Conservation (phyloP, 2,113 vertebrate species). For the Aegithalos caudatus region DNA sequence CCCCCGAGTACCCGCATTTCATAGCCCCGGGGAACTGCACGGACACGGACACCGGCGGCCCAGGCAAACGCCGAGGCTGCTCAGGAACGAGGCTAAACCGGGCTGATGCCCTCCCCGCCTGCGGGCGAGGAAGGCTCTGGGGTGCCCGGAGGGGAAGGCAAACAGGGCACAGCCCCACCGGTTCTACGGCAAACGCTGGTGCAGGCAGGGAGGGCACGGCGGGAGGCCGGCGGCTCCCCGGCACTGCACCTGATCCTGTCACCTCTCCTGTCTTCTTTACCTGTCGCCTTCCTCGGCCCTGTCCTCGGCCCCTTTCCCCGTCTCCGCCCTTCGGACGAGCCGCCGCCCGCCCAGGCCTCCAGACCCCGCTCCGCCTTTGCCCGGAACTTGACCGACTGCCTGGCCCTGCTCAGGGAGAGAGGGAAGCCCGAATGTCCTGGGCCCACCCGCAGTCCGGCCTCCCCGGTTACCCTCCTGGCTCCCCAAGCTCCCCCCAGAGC, state of each 20-base stretch:
- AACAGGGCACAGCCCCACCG: neutral
- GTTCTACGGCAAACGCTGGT: neutral
- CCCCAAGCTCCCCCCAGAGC: neutral
- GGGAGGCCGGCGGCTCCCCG: neutral
- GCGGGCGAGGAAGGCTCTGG: neutral
- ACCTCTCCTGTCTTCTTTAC: too few relatives aligned
- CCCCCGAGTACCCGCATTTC: fast-evolving
- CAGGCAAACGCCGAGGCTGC: neutral
- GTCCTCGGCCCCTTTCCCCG: too few relatives aligned
- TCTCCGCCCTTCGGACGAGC: neutral
- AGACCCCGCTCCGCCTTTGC: neutral
- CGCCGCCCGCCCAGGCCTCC: neutral
- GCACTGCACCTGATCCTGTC: too few relatives aligned
- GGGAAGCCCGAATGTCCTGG: too few relatives aligned
- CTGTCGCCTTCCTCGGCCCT: neutral
- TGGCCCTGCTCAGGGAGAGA: too few relatives aligned
- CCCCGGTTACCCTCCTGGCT: fast-evolving
- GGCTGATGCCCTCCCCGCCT: neutral
- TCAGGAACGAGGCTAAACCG: neutral
- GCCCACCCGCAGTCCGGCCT: too few relatives aligned
- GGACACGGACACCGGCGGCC: neutral
- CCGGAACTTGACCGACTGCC: neutral
- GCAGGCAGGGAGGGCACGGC: neutral
- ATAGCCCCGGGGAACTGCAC: neutral
- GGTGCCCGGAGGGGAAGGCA: neutral